A percentile compares a stretch with the other conserved stretches of the same genome.
Conservation (phyloP, 2,888 invertebrate genomes). For the Malthinus seriepunctatus region DNA sequence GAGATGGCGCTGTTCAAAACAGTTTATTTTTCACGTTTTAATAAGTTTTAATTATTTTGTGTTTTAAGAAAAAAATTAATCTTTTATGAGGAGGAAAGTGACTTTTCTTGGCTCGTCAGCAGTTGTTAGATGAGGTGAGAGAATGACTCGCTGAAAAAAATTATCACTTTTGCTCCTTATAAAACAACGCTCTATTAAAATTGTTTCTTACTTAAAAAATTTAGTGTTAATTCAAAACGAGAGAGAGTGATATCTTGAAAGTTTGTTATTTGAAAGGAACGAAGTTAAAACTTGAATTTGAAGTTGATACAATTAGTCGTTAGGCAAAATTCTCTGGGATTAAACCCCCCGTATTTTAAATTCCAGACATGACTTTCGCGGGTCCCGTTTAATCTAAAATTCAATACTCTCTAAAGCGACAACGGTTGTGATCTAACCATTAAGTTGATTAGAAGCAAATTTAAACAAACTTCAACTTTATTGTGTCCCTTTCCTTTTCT, state of each 20-base stretch:
- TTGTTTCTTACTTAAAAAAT: not conserved
- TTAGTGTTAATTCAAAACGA: slow-evolving; percentile 5
- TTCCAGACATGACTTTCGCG: slow-evolving; percentile 34
- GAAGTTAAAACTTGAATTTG: slow-evolving; percentile 17
- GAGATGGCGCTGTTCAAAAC: too few species aligned
- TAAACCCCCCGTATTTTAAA: slow-evolving; percentile 31
- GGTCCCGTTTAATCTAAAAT: slow-evolving; percentile 30
- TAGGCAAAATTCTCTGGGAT: slow-evolving; percentile 20
- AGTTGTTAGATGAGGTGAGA: too few species aligned
- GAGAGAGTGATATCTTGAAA: not conserved
- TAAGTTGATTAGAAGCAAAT: slow-evolving; percentile 6
- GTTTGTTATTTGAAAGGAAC: not conserved
- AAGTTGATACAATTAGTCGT: slow-evolving; percentile 28
- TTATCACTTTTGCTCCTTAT: too few species aligned
- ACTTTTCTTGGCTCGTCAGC: too few species aligned
- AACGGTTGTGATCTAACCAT: slow-evolving; percentile 7
- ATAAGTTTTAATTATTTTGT: too few species aligned
- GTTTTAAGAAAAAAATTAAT: too few species aligned
- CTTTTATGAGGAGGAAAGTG: too few species aligned
- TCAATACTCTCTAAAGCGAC: slow-evolving; percentile 10
- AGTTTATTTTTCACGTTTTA: too few species aligned
- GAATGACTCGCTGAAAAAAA: too few species aligned
- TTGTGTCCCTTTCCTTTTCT: too few species aligned
- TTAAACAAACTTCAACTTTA: not conserved
- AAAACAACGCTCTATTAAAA: too few species aligned